Evolutionary conservation across 2,113 vertebrate species (phyloP), one percentile per base, ranked within the genome.

Genomic region (Gadus macrocephalus): DNA sequence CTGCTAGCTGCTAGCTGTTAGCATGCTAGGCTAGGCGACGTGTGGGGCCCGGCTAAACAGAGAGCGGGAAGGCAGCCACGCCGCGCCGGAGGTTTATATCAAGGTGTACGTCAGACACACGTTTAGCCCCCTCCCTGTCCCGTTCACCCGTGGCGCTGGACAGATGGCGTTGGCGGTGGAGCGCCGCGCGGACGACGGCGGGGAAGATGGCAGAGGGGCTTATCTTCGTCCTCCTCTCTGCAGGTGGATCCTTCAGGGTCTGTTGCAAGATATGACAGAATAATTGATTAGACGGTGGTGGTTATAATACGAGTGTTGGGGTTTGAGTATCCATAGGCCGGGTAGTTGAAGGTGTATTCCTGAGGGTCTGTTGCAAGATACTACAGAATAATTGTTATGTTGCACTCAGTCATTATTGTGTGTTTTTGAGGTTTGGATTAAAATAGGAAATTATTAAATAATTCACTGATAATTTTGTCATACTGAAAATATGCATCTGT

Each of bases 61-160:
- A 58, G 35, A 60, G 66, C 64, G 76, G 77, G 62, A 76, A 75
- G 27, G 61, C 73, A 56, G 72, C 73, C 70, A 67, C 74, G 80
- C 77, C 82, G 81, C 81, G 74, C 70, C 82, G 72, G 76, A 81
- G 42, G 42, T 84, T 85, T 11, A 64, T 86, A 76, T 75, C 25
- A 68, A 49, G 69, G 28, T 69, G 67, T 56, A 67, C 17, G 31
- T 55, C 72, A 72, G 61, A 69, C 71, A 68, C 71, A 77, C 63
- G 53, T 81, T 84, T 82, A 70, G 67, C 71, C 75, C 70, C 78
- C 71, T 77, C 77, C 72, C 63, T 71, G 66, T 80, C 73, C 53
- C 70, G 68, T 78, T 85, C 73, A 84, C 86, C 75, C 74, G 71
- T 72, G 58, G 74, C 74, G 66, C 42, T n/a, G 74, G 79, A 79